These are phyloP conservation scores for Oxyruncus cristatus DNA, from an alignment of 2,113 vertebrate genomes.

Conservation along the genomic window DNA sequence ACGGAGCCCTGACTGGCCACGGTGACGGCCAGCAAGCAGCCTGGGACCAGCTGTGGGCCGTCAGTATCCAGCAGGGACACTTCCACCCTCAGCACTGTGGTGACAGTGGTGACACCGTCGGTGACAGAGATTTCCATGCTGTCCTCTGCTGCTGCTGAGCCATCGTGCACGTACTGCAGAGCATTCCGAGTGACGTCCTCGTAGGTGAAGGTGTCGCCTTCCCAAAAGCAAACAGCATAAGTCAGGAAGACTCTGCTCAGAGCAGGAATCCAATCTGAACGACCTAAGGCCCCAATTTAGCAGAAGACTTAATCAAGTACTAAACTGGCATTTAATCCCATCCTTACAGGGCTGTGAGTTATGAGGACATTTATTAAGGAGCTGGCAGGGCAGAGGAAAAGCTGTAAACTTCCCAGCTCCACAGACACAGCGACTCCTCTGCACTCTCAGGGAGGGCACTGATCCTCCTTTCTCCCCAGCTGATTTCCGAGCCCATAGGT, in stretches of 20 bases:
- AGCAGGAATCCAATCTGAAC: not conserved
- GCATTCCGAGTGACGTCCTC: constrained; percentile 82
- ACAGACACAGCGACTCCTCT: fast-evolving
- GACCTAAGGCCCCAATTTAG: not conserved
- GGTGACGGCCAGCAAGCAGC: constrained; percentile 77
- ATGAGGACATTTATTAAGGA: not conserved
- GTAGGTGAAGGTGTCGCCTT: constrained; percentile 91
- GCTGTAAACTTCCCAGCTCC: not conserved
- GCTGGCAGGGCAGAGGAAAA: not conserved
- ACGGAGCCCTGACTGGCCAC: constrained; percentile 84
- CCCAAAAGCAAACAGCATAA: not conserved
- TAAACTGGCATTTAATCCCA: not conserved
- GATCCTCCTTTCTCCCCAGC: not conserved
- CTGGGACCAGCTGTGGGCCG: constrained; percentile 74
- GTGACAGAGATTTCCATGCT: constrained; percentile 87
- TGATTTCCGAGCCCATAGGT: not conserved
- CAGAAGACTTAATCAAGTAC: not conserved
- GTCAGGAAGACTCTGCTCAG: not conserved
- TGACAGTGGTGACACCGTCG: constrained; percentile 80
- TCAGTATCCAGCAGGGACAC: constrained; percentile 70
- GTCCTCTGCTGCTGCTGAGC: constrained; percentile 79
- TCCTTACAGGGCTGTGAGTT: not conserved
- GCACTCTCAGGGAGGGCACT: not conserved
- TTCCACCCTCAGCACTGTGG: constrained; percentile 78
- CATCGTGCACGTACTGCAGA: constrained; percentile 85